phyloP scores from a whole-genome alignment of 2,888 invertebrate genomes.

The Gari tellinella region DNA sequence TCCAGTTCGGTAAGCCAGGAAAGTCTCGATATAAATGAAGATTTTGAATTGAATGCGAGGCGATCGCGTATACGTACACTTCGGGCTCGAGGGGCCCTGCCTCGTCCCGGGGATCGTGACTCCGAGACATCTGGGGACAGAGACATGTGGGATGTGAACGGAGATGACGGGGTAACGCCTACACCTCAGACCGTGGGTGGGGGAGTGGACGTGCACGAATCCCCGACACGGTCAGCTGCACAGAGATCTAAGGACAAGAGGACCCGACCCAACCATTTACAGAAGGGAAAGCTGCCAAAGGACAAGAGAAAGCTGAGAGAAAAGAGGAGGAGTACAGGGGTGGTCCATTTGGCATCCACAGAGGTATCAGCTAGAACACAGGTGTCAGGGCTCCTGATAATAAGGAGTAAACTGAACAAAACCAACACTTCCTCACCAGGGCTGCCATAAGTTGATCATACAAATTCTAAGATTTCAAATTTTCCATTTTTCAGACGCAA shows the following conservation, averaged over 20 bases:
- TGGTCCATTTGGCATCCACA: slow-evolving; percentile 87
- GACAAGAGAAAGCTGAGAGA: slow-evolving; percentile 87
- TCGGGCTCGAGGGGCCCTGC: slow-evolving; percentile 84
- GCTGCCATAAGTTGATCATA: too few relatives aligned
- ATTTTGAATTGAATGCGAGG: slow-evolving; percentile 86
- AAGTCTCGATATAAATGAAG: slow-evolving; percentile 86
- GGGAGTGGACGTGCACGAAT: slow-evolving; percentile 75
- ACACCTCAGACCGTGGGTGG: slow-evolving; percentile 41
- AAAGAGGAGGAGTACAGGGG: slow-evolving; percentile 87
- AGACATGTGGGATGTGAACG: slow-evolving; percentile 49
- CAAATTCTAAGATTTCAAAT: too few relatives aligned
- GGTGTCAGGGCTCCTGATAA: too few relatives aligned
- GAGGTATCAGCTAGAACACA: slow-evolving; percentile 87
- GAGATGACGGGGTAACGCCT: slow-evolving; percentile 24
- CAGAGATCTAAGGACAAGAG: slow-evolving; percentile 84
- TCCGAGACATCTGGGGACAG: slow-evolving; percentile 52
- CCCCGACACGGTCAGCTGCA: slow-evolving; percentile 83
- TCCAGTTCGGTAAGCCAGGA: slow-evolving; percentile 88
- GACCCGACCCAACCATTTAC: slow-evolving; percentile 85
- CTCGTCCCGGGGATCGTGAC: slow-evolving; percentile 57
- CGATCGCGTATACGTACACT: slow-evolving; percentile 86
- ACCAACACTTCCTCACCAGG: too few relatives aligned
- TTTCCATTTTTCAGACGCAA: too few relatives aligned
- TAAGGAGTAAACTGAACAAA: too few relatives aligned
- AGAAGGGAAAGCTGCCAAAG: slow-evolving; percentile 86